These are phyloP conservation scores for Phortica variegata DNA, from an alignment of 1,140 invertebrate species.

Conservation along the genomic window DNA sequence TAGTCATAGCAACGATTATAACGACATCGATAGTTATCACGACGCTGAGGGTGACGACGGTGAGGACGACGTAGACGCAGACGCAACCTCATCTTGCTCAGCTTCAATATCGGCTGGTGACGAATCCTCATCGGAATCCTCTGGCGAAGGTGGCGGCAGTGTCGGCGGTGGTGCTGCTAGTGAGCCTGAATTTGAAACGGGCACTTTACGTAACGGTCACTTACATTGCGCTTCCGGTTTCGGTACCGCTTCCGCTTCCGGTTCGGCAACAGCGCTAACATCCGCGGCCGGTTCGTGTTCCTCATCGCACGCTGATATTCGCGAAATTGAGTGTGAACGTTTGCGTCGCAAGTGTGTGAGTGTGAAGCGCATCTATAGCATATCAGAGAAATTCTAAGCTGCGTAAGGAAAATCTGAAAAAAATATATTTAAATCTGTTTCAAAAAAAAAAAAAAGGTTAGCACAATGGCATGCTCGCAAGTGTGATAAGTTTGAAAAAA, in stretches of 20 bases:
- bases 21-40: constrained; percentile 18
- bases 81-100: too few relatives aligned
- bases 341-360: constrained; percentile 55
- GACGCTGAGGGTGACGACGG: constrained; percentile 11
- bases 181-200: constrained; percentile 11
- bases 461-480: too few relatives aligned
- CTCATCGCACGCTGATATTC: constrained; percentile 47
- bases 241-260: not conserved
- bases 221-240: constrained; percentile 3
- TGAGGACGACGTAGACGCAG: constrained; percentile 6
- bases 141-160: constrained; percentile 18
- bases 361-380: constrained; percentile 56
- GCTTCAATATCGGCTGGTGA: too few relatives aligned
- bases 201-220: constrained; percentile 2
- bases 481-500: too few relatives aligned
- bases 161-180: constrained; percentile 5
- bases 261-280: too few relatives aligned
- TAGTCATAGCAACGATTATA: constrained; percentile 16
- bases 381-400: constrained; percentile 55
- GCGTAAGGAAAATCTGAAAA: not conserved
- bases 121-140: too few relatives aligned
- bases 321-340: constrained; percentile 54
- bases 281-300: constrained; percentile 21
- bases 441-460: constrained; percentile 8
- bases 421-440: not conserved